Conservation (phyloP, 2,888 invertebrate genomes). For the Dryobotodes eremita region DNA sequence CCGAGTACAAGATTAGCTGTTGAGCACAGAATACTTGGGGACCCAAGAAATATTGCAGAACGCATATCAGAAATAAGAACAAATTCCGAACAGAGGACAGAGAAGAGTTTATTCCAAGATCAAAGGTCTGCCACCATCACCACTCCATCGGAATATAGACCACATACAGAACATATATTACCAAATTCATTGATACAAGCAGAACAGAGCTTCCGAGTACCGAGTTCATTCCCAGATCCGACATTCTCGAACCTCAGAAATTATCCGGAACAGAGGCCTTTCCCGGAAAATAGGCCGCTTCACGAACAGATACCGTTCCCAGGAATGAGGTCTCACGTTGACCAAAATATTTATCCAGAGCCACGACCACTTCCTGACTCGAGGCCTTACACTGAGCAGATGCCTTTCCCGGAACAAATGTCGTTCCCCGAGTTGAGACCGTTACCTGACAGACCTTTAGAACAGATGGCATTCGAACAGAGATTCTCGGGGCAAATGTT, state of each 20-base stretch:
- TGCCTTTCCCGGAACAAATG: constrained; percentile 37
- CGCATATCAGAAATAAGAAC: constrained; percentile 34
- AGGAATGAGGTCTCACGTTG: constrained; percentile 25
- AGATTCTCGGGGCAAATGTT: constrained; percentile 31
- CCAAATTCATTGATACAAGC: constrained; percentile 36
- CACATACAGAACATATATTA: constrained; percentile 25
- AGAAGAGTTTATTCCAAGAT: constrained; percentile 25
- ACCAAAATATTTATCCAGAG: constrained; percentile 35
- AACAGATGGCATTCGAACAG: constrained; percentile 43
- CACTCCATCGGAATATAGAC: constrained; percentile 35
- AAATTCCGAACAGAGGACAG: constrained; percentile 29
- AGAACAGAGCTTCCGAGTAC: constrained; percentile 40
- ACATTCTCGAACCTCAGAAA: constrained; percentile 19
- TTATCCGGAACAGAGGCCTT: constrained; percentile 35
- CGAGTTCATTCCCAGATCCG: constrained; percentile 27
- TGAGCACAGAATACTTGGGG: constrained; percentile 32
- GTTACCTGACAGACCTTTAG: constrained; percentile 28
- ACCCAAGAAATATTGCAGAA: constrained; percentile 29
- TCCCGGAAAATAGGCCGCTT: constrained; percentile 18
- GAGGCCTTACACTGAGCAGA: constrained; percentile 31
- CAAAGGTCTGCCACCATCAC: constrained; percentile 14
- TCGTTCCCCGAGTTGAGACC: constrained; percentile 20
- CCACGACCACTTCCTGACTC: constrained; percentile 31
- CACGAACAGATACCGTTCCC: constrained; percentile 32
- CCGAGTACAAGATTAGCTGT: constrained; percentile 26